Evolutionary conservation across 2,113 vertebrate species (phyloP), one percentile per base, ranked within the genome.

Genomic region (Telmatochromis brichardi): DNA sequence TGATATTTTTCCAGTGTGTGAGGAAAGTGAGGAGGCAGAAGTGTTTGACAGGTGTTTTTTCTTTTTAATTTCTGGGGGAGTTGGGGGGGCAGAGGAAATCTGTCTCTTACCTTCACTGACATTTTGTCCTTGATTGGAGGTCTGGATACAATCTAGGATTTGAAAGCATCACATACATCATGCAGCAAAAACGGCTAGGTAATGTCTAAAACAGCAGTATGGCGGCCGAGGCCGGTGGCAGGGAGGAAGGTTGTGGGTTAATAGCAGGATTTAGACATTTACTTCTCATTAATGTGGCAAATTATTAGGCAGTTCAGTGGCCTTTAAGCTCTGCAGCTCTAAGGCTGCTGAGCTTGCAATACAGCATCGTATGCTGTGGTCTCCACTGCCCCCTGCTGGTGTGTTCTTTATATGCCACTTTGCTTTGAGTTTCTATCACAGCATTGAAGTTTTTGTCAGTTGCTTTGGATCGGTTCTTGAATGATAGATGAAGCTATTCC

Each of bases 71-170:
- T 28, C 7, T 11, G 19, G 9, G 17, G 13, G 10, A 11, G 4
- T 51, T 28, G 15, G 31, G 17, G 57, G 58, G 31, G 57, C 28
- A 6, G 21, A 8, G 37, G 50, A 60, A 14, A 54, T 54, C 80
- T 68, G 37, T 90, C 33, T 92, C 96, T 96, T 96, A 96, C 95
- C 95, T 96, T 95, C 12, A 95, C 93, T 58, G 94, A 95, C 92
- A 95, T 92, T 96, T 94, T 96, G 90, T 95, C 95, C 94, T 96
- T 95, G 95, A 96, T 94, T 94, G 95, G 84, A 96, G 95, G 91
- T 96, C 96, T 93, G 92, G 95, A 92, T 86, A 90, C 91, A 92
- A 96, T 97, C 96, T 97, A 96, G 94, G 95, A 95, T 91, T 89
- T 95, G 95, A 96, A 93, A 96, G 96, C 92, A 96, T 96, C 93